Base-by-base conservation (phyloP, 2,113 vertebrate genomes). In the Psittacara wagleri region DNA sequence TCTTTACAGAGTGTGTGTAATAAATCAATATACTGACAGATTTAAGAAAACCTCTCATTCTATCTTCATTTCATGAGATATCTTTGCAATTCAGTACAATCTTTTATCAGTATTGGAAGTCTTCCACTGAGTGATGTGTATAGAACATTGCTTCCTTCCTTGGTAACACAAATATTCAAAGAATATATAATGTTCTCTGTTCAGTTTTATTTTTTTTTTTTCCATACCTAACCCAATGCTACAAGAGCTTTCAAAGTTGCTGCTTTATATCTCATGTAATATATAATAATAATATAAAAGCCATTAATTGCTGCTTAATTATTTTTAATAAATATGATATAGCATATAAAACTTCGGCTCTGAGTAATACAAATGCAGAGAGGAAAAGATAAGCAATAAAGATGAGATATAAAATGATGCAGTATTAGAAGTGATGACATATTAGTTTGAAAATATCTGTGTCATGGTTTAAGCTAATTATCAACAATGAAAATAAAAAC, bases 11-110 rank as follows among this genome's bases (percentile, higher is more conserved):
- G 44, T 25, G 15, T 31, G 29, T 70, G 57, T 85, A 91, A 93
- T 87, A 94, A 94, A 90, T 90, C 75, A 94, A 41, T 93, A 80
- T 43, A 74, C 79, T 87, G 94, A 79, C 48, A 95, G 97, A 95
- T 86, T 94, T 97, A 96, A 97, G 95, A 96, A 97, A 86, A 70
- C 68, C 91, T 94, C 92, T 97, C 39, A 85, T 82, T 87, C 83
- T 95, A 66, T 91, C 61, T 88, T 74, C 61, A 77, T 95, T 93
- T 91, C 76, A 74, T 54, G 86, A 88, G 55, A 93, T 94, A 91
- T 57, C 81, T 96, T 81, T 28, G 27, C 76, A 95, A 59, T 67
- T 57, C 33, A 90, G 78, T 92, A 81, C 75, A 86, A 80, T 80
- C 33, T 73, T 70, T 95, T 92, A 63, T 76, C 86, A 86, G 54